Percentiles rank a stretch among this genome's conserved stretches.
These are phyloP conservation scores for Porites divaricata DNA, from an alignment of 92 coral and sea anemone species.

Conservation along the genomic window DNA sequence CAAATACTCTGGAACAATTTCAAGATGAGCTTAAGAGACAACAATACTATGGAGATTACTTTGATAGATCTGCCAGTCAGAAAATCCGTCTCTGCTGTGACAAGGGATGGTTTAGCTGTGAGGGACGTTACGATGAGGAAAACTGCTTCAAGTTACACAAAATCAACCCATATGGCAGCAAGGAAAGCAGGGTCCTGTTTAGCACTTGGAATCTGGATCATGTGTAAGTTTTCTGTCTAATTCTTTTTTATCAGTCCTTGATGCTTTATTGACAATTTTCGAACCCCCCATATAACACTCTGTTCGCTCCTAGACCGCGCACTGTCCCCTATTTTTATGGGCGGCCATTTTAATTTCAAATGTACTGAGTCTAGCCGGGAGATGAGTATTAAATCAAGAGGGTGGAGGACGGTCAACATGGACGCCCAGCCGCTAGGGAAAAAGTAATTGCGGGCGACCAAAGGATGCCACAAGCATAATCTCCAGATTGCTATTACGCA, in stretches of 20 bases:
- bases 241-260: neutral
- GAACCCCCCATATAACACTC: no score
- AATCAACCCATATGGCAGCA: conserved; percentile 96
- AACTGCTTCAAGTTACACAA: conserved; percentile 76
- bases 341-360: no score
- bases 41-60: conserved; percentile 84
- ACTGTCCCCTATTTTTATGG: no score
- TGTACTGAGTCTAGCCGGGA: no score
- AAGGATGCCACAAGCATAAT: no score
- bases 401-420: no score
- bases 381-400: no score
- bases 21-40: conserved; percentile 73
- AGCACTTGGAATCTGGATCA: conserved; percentile 99
- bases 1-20: conserved; percentile 55
- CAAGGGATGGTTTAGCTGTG: conserved; percentile 91
- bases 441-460: no score
- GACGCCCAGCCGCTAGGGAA: no score
- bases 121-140: conserved; percentile 75
- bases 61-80: conserved; percentile 76
- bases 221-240: conserved; percentile 67
- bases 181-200: conserved; percentile 85
- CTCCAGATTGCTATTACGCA: no score
- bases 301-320: no score
- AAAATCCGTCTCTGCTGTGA: conserved; percentile 73
- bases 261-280: neutral